Evolutionary conservation across 2,888 invertebrate species (phyloP), one percentile per base, ranked within the genome.

Genomic region (Hydraecia micacea): DNA sequence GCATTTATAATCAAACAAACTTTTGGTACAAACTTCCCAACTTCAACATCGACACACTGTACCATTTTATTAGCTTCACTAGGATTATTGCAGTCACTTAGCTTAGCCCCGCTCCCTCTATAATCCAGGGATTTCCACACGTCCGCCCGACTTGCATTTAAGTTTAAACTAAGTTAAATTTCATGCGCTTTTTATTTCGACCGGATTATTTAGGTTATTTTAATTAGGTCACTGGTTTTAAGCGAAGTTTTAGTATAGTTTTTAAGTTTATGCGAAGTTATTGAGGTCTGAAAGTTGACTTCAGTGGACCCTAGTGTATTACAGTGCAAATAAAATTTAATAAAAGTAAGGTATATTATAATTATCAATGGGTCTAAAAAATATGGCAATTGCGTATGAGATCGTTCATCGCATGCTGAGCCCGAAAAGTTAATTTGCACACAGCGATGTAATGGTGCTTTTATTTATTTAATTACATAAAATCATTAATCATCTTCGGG

Each of bases 81-180:
- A 55, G 80, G 82, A 86, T 89, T 85, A 89, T 70, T 55, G 72
- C 75, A 86, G 86, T 84, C 86, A 86, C 75, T 88, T 80, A 85
- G 78, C 77, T 88, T 81, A 87, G 69, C 62, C 66, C 28, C 66
- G 36, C 63, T 77, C 68, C 68, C 39, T 63, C 65, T 77, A 79
- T 86, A 89, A 88, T 85, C 89, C 82, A 18, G 78, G 85, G 85
- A 89, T 87, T 89, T 86, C 78, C 79, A 83, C 88, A 87, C 87
- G 86, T 88, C 79, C 83, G 67, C 71, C 62, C 69, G 25, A 73
- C 74, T 79, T 77, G 79, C 65, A 84, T 79, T 89, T 77, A 70
- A 84, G 77, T 86, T 83, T 66, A 81, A 85, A 80, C 77, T 80
- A 62, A 87, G 77, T 86, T 84, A 72, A 84, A 87, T 82, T 82